Conservation (phyloP, 37 sponge, comb jelly and placozoan genomes). For the Mnemiopsis leidyi region DNA sequence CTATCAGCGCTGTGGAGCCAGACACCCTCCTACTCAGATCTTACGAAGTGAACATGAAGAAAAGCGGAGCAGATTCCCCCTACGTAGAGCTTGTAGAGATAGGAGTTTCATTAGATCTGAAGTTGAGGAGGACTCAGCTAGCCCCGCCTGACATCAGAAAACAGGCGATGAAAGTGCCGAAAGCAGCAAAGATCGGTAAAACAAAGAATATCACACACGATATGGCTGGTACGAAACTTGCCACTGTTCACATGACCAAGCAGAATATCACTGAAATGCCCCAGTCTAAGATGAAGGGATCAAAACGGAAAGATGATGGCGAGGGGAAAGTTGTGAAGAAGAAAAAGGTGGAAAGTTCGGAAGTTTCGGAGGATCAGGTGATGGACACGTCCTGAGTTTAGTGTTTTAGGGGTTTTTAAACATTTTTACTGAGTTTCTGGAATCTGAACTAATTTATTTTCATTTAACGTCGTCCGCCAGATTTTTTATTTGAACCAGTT, state of each 20-base stretch:
- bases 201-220: slow-evolving; percentile 85
- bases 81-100: slow-evolving; percentile 90
- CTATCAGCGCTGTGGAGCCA: slow-evolving; percentile 74
- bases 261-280: slow-evolving; percentile 83
- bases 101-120: slow-evolving; percentile 81
- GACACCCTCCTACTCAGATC: slow-evolving; percentile 74
- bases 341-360: not conserved
- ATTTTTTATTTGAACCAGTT: not conserved
- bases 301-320: slow-evolving; percentile 78
- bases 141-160: slow-evolving; percentile 73
- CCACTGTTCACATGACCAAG: slow-evolving; percentile 91
- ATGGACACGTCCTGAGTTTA: slow-evolving; percentile 28
- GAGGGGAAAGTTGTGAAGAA: slow-evolving; percentile 63
- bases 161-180: slow-evolving; percentile 77
- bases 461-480: not conserved
- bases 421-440: not conserved
- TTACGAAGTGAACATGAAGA: slow-evolving; percentile 78
- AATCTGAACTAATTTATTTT: not conserved
- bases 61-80: slow-evolving; percentile 79
- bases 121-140: slow-evolving; percentile 74
- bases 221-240: slow-evolving; percentile 86
- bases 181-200: slow-evolving; percentile 75
- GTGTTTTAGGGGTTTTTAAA: not conserved
- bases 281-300: slow-evolving; percentile 65
- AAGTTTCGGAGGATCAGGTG: not conserved